Conservation (phyloP, 2,888 invertebrate species). For the Ormyrus pomaceus region DNA sequence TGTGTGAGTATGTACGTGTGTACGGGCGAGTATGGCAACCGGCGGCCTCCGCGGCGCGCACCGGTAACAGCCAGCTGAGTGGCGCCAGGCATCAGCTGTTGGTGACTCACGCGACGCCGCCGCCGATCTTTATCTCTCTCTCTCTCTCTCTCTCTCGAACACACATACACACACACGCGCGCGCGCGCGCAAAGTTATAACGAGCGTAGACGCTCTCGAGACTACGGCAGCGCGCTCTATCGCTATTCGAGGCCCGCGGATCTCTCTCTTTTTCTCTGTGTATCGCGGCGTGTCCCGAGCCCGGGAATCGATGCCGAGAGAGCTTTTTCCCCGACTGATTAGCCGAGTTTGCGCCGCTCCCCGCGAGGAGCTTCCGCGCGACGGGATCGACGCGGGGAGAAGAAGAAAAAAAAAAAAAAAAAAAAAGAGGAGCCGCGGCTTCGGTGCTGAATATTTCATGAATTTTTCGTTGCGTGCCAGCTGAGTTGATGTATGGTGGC, state of each 20-base stretch:
- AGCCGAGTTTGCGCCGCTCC: too few relatives aligned
- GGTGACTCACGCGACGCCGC: slow-evolving; percentile 71
- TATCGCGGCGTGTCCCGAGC: background rate
- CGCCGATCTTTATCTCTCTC: background rate
- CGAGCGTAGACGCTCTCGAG: slow-evolving; percentile 2
- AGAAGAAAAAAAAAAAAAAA: too few relatives aligned
- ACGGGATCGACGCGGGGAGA: too few relatives aligned
- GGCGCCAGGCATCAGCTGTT: slow-evolving; percentile 75
- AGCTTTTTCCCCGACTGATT: too few relatives aligned
- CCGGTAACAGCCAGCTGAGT: slow-evolving; percentile 74
- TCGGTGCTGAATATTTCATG: too few relatives aligned
- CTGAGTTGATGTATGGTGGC: background rate
- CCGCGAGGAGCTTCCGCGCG: too few relatives aligned
- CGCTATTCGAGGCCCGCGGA: background rate
- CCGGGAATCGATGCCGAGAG: too few relatives aligned
- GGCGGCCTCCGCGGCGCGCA: slow-evolving; percentile 51
- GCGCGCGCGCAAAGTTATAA: background rate
- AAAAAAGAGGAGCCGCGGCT: too few relatives aligned
- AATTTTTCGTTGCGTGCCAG: too few relatives aligned
- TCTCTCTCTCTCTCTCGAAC: background rate
- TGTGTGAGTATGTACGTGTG: too few relatives aligned
- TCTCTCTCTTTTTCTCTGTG: background rate
- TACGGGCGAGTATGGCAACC: too few relatives aligned
- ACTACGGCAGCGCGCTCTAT: slow-evolving; percentile 14
- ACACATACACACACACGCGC: background rate